Evolutionary conservation across 2,113 vertebrate genomes (phyloP), one percentile per base, ranked within the genome.

Genomic region (Strigops habroptila): DNA sequence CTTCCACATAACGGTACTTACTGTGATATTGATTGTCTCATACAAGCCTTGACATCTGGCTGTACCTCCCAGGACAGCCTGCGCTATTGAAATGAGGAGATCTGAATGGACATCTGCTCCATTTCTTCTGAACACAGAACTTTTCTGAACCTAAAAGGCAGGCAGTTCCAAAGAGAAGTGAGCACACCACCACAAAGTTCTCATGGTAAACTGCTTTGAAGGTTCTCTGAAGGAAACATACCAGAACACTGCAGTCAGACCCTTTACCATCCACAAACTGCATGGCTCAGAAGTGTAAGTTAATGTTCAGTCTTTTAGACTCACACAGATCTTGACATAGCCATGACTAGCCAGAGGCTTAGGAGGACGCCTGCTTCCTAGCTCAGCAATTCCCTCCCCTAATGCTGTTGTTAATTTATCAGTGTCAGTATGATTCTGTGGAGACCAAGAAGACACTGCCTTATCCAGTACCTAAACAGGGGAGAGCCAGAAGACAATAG

Each of bases 81-180:
- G 99, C 33, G 99, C 99, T 93, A 99, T 88, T 0, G 99, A 99
- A 87, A 99, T 95, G 6, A 92, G 96, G 68, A 99, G 98, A 78
- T 99, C 99, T 0, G 99, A 99, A 91, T 99, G 99, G 97, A 99
- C 98, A 74, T 99, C 99, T n/a, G 99, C 98, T 0, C 99, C 99
- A 0, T 99, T 99, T 81, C 99, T 98, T 97, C 98, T 98, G 97
- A 99, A 99, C 87, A 99, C 95, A 0, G 99, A 97, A 96, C 99
- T 99, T 89, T 98, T 99, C 91, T 99, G 99, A 86, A 99, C 99
- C 99, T 99, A 91, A 62, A 73, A 86, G 74, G 37, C 67, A 97
- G 57, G 59, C 18, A 55, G 48, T 84, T 49, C 90, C 95, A 73
- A 86, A 6, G 4, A 39, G 43, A 70, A 57, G 70, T 57, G 23